phyloP scores from a whole-genome alignment of 2,113 vertebrate species.

The Leucopsar rothschildi region DNA sequence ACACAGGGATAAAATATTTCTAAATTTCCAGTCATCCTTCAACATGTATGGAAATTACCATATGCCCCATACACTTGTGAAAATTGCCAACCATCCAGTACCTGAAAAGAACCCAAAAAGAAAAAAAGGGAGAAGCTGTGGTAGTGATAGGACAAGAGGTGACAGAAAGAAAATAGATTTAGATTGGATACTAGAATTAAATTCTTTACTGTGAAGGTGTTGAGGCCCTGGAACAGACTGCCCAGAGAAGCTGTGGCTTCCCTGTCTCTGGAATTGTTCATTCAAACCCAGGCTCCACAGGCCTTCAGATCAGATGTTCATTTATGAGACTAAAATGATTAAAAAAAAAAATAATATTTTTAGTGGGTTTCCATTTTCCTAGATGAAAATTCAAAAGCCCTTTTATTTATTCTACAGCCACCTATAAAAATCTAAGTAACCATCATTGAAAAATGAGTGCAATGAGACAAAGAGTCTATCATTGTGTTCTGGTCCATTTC shows the following conservation, averaged over 20 bases:
- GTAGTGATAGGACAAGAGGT: neutral
- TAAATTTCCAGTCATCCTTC: neutral
- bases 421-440: neutral
- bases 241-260: neutral
- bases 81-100: neutral
- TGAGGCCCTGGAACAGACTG: fast-evolving
- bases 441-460: neutral
- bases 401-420: neutral
- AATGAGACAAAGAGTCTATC: too few relatives aligned
- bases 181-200: neutral
- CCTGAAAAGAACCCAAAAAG: neutral
- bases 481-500: neutral
- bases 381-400: neutral
- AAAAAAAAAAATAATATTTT: neutral
- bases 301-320: neutral
- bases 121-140: neutral
- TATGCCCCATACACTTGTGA: neutral
- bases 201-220: neutral
- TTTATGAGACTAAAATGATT: neutral
- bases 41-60: neutral
- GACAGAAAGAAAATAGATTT: neutral
- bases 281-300: fast-evolving
- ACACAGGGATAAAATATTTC: neutral
- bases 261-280: too few relatives aligned
- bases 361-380: neutral